Base-by-base conservation (phyloP, 2,888 invertebrate genomes). In the Petrolisthes cinctipes region DNA sequence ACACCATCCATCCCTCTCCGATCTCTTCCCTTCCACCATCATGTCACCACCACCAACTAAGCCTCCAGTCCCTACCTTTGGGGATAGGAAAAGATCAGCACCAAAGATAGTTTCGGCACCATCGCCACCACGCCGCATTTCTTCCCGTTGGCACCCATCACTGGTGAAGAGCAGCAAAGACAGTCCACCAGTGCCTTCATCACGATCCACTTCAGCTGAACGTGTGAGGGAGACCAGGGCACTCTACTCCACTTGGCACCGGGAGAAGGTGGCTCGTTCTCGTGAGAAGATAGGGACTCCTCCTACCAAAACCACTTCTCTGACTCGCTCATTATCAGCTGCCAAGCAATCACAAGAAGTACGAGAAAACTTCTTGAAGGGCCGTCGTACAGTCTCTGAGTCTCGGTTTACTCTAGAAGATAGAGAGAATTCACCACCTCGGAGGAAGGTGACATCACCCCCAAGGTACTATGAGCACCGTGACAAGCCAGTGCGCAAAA, bases 131-230 rank as follows among this genome's bases (percentile, higher is more conserved):
- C 86, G 89, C 9, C 86, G 90, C 51, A 83, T 89, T 66, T 90
- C 90, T 5, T 90, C 90, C 20, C 87, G 89, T 54, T 90, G 90
- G 90, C 90, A 90, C 71, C 90, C 90, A n/a, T 90, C 90, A 4
- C 87, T 90, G 53, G 51, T 90, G 57, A 90, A 90, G 53, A 53
- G 61, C 9, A 71, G 51, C 71, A 90, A 84, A 73, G 90, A 90
- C 54, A 82, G 83, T 37, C 88, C 88, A n/a, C 90, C 90, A 9
- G 76, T 87, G n/a, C 88, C 90, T 7, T 86, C 82, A 37, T 37
- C 86, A 4, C 75, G 90, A 17, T 90, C 90, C 51, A 85, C 89
- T n/a, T 90, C 90, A 51, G 90, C 90, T 14, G 90, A 90, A 9
- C 73, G 90, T 20, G 90, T 90, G 4, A 76, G 90, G 57, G 90